Percentiles rank a stretch among this genome's conserved stretches.
phyloP scores from a whole-genome alignment of 2,888 invertebrate genomes.

The Eumerus sabulonum region DNA sequence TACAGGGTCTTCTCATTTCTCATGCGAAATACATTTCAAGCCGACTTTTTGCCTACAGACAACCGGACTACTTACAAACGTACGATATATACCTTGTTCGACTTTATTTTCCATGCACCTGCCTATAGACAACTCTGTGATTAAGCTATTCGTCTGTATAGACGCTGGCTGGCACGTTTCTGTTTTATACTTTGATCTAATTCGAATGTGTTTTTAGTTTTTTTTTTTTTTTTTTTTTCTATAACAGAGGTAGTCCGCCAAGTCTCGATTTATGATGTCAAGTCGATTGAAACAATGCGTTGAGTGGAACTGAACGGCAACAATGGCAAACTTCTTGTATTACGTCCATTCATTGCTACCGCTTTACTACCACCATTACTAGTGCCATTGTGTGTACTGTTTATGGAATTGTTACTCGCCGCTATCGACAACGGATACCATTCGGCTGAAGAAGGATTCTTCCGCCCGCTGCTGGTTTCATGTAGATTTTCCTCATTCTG shows the following conservation, averaged over 20 bases:
- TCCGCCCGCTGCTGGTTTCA: slow-evolving; percentile 57
- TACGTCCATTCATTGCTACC: slow-evolving; percentile 65
- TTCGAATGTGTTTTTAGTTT: neutral
- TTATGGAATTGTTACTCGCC: slow-evolving; percentile 54
- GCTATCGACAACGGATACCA: slow-evolving; percentile 72
- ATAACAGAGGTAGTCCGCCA: neutral
- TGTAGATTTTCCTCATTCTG: slow-evolving; percentile 76
- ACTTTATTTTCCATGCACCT: too few species aligned
- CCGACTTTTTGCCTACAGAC: too few species aligned
- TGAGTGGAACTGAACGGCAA: slow-evolving; percentile 73
- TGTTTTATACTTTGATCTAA: too few species aligned
- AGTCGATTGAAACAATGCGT: slow-evolving; percentile 77
- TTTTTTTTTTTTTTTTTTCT: neutral
- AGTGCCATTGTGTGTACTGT: slow-evolving; percentile 70
- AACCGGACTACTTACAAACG: too few species aligned
- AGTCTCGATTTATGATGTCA: slow-evolving; percentile 74
- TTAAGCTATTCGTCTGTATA: too few species aligned
- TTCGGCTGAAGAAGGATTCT: slow-evolving; percentile 51
- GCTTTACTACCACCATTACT: slow-evolving; percentile 64
- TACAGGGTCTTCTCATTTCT: too few species aligned
- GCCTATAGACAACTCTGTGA: too few species aligned
- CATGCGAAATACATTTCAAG: too few species aligned
- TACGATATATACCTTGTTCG: too few species aligned
- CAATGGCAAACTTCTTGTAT: slow-evolving; percentile 71
- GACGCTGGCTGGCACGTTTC: neutral